These are phyloP conservation scores for Trachelus troglodyta DNA, from an alignment of 2,888 invertebrate genomes.

Conservation along the genomic window DNA sequence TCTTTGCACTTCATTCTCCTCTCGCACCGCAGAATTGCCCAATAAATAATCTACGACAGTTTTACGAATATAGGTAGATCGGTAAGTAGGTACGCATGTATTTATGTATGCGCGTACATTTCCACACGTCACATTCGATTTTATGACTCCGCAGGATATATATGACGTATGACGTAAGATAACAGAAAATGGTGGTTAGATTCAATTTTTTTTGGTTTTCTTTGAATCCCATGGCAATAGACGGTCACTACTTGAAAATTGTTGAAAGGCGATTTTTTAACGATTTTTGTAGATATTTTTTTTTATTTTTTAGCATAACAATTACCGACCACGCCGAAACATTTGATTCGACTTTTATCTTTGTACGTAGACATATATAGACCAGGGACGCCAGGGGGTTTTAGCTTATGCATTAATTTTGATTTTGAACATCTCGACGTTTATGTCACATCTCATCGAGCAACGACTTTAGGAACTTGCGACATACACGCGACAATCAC, in stretches of 20 bases:
- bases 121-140: not conserved
- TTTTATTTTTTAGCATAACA: not conserved
- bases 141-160: not conserved
- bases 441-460: not conserved
- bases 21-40: conserved; percentile 18
- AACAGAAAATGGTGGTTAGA: not conserved
- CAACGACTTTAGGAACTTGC: conserved; percentile 11
- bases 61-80: conserved; percentile 33
- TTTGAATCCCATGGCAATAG: not conserved
- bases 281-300: not conserved
- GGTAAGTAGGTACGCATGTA: conserved; percentile 13
- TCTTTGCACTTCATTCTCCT: conserved; percentile 11
- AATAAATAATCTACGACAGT: conserved; percentile 39
- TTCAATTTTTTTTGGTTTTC: not conserved
- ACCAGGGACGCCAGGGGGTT: not conserved
- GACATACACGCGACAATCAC: not conserved
- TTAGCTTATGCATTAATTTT: not conserved
- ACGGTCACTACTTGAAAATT: not conserved
- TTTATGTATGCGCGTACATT: not conserved
- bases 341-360: not conserved
- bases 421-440: not conserved
- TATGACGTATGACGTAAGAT: not conserved
- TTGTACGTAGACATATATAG: not conserved
- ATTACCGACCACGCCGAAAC: not conserved
- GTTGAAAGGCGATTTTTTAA: not conserved